A percentile compares a stretch with the other conserved stretches of the same genome.
Evolutionary conservation across 2,888 invertebrate species (phyloP).

Genomic region (Epicampocera succincta): DNA sequence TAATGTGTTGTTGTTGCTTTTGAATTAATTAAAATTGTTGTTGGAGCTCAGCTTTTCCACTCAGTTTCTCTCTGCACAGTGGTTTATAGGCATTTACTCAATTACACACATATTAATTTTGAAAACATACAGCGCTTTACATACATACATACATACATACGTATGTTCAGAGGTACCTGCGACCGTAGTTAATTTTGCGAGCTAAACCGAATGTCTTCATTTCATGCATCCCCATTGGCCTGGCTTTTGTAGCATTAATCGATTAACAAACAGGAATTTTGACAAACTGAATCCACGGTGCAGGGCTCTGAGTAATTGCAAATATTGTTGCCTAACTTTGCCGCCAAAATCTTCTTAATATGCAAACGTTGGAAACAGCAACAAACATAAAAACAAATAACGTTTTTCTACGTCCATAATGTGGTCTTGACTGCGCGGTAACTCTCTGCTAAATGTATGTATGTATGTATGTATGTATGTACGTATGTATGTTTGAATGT

Average conservation of each 20-base stretch:
- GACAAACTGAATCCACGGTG: constrained; percentile 4
- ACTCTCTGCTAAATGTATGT: too few relatives aligned
- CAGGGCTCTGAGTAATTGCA: neutral
- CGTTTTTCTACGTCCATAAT: constrained; percentile 25
- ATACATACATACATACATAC: too few relatives aligned
- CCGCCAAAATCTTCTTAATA: constrained; percentile 56
- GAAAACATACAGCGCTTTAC: too few relatives aligned
- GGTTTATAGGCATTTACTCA: neutral
- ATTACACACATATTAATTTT: too few relatives aligned
- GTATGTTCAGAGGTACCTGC: too few relatives aligned
- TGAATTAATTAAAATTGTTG: constrained; percentile 5
- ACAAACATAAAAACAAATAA: constrained; percentile 25
- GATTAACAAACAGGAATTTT: neutral
- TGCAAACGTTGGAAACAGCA: constrained; percentile 45
- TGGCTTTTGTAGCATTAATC: too few relatives aligned
- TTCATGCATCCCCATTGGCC: too few relatives aligned
- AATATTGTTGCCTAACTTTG: constrained; percentile 41
- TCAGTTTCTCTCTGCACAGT: constrained; percentile 2
- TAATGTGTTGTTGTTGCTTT: neutral
- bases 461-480: too few relatives aligned
- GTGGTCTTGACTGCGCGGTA: constrained; percentile 22
- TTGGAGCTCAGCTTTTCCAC: neutral
- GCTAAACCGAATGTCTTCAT: too few relatives aligned
- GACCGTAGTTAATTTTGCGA: too few relatives aligned
- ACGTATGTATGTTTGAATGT: too few relatives aligned